Evolutionary conservation across 1,140 invertebrate genomes (phyloP).

Genomic region (Lithobius niger): DNA sequence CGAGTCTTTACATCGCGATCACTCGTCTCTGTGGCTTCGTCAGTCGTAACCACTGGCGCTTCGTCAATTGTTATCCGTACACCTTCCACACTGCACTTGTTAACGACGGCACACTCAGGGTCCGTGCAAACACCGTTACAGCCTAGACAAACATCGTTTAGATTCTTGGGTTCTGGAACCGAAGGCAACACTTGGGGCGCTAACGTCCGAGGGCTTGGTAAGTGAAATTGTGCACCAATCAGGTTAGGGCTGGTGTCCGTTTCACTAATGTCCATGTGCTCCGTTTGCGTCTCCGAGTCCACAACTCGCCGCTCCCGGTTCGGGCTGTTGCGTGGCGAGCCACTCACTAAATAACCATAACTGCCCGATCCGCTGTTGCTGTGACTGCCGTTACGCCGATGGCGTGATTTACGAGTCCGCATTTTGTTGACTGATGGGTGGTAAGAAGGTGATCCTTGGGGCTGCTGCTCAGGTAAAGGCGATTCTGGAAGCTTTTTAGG

Average conservation of each 20-base stretch:
- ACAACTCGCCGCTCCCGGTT: constrained; percentile 25
- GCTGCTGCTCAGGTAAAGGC: constrained; percentile 9
- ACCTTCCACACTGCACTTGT: neutral
- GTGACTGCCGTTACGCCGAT: constrained; percentile 28
- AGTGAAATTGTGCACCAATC: constrained; percentile 5
- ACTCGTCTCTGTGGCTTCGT: too few relatives aligned
- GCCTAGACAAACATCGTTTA: neutral
- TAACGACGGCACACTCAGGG: neutral
- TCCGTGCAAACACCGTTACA: neutral
- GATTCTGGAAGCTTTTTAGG: neutral
- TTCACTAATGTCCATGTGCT: constrained; percentile 42
- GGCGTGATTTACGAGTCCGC: constrained; percentile 24
- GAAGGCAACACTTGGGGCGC: too few relatives aligned
- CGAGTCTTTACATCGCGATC: too few relatives aligned
- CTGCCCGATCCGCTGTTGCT: constrained; percentile 15
- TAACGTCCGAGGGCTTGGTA: neutral
- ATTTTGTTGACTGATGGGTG: constrained; percentile 29
- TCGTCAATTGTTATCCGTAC: neutral
- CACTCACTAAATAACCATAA: constrained; percentile 3
- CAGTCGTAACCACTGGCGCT: neutral
- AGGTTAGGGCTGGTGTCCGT: constrained; percentile 33
- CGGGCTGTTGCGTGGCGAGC: constrained; percentile 12
- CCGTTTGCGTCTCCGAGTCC: constrained; percentile 53
- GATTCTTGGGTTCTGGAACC: neutral
- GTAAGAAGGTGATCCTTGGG: constrained; percentile 13